Base-by-base conservation (phyloP, 2,888 invertebrate species). In the Dynastes grantii region DNA sequence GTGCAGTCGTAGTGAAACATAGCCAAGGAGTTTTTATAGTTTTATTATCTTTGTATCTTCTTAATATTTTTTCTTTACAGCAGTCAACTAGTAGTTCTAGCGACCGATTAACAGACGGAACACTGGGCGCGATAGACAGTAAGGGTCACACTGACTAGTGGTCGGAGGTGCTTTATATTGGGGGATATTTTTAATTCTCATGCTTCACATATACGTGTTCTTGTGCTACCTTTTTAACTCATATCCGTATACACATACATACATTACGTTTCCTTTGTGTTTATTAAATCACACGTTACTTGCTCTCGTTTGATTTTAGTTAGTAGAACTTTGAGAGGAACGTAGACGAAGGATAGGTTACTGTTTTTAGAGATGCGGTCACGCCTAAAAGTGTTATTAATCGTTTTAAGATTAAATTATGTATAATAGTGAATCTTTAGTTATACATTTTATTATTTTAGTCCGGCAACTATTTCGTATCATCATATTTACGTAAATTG, bases 21-120 rank as follows among this genome's bases (percentile, higher is more conserved):
- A 67, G 49, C 49, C 45, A 22, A 13, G 49, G 67, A n/a, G 6
- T 45, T 67, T 67, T 67, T n/a, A 9, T 49, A 49, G 16, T 16
- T 16, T 22, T 22, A 58, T 58, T n/a, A 45, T 6, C 45, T 45
- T 67, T 45, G 45, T 45, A 45, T 32, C 13, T 29, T 29, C 9
- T 63, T 63, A 51, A 68, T 27, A 73, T 29, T 22, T 73, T 73
- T 73, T 40, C 58, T 58, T 73, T 73, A 16, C 73, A 73, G 73
- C 73, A 53, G 4, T 73, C 73, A 61, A 9, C 73, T 58, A 58
- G n/a, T 73, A 73, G 73, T 58, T 73, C 73, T 73, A 61, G 73
- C 58, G 73, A 73, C 40, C 73, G 16, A 29, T 40, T 73, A 40
- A 58, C 73, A 73, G 73, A 73, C 40, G 73, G 73, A 40, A 16